Conservation (phyloP, 2,888 invertebrate genomes). For the Baronia brevicornis region DNA sequence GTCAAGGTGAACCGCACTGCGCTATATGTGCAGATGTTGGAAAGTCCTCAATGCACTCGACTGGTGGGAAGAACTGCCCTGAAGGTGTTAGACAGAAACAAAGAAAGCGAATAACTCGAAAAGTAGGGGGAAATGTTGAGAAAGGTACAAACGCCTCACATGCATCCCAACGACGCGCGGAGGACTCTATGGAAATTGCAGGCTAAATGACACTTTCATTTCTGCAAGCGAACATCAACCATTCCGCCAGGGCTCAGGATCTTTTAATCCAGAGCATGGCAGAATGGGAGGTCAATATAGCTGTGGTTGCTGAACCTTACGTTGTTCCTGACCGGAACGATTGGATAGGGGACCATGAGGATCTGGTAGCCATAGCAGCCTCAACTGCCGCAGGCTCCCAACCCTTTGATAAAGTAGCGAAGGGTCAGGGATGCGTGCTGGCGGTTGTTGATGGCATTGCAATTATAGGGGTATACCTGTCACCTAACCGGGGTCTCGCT, state of each 20-base stretch:
- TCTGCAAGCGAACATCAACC: conserved; percentile 17
- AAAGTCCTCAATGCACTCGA: no score
- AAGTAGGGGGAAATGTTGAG: no score
- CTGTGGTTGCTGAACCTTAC: conserved; percentile 15
- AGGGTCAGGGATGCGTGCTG: conserved; percentile 6
- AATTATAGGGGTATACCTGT: background rate
- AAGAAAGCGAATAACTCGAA: no score
- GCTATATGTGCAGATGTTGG: no score
- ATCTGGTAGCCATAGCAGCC: conserved; percentile 4
- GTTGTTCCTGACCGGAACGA: conserved; percentile 7
- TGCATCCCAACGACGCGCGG: no score
- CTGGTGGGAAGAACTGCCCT: no score
- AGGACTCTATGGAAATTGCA: no score
- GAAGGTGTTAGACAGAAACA: no score
- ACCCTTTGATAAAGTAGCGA: background rate
- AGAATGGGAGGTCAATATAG: conserved; percentile 16
- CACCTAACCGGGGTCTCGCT: conserved; percentile 1
- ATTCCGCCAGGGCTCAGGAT: conserved; percentile 19
- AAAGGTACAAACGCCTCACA: no score
- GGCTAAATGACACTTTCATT: no score
- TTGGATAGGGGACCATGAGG: conserved; percentile 8
- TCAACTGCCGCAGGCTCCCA: background rate
- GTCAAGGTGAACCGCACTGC: no score
- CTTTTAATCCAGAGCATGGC: conserved; percentile 17
- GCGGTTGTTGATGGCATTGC: background rate